Base-by-base conservation (phyloP, 2,113 vertebrate genomes). In the Aplodontia rufa region DNA sequence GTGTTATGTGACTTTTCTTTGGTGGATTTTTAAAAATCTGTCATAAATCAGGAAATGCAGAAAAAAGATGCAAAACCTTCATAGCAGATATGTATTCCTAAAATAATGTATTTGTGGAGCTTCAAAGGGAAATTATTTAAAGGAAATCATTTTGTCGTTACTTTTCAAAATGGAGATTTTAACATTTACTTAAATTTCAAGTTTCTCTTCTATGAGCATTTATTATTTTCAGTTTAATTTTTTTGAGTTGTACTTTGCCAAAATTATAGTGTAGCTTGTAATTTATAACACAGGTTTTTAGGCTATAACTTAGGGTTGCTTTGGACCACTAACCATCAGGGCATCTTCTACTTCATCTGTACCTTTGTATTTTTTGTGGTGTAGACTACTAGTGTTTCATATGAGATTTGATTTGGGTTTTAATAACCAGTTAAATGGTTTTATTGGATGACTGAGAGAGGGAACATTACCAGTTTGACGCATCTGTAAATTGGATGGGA, bases 1-100 rank as follows among this genome's bases (percentile, higher is more conserved):
- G 40, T 90, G 32, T 78, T 74, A 76, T 93, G 88, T 84, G 53
- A 79, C 75, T 90, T 96, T 62, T 91, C 55, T 83, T 60, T 80
- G 19, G 4, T 62, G 93, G 30, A 35, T 72, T 45, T n/a, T 47
- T 62, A 17, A 19, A 82, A 83, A 24, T 86, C 6, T 92, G 49
- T 74, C 42, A 40, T 55, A 94, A 78, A 42, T 74, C 47, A 87
- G 83, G n/a, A 90, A 91, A 51, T 49, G 83, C n/a, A n/a, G n/a
- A 45, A 51, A 78, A 87, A 91, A 91, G 14, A 11, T 79, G 5
- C 19, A 60, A 14, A 90, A 32, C 30, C 37, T 76, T 87, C 78
- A 26, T 68, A 49, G 49, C 58, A 85, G 40, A 60, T 85, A 42
- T n/a, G 37, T 72, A 91, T n/a, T 62, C 58, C 80, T 66, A 37